phyloP scores from a whole-genome alignment of 2,113 vertebrate genomes.

The Clarias macrocephalus region DNA sequence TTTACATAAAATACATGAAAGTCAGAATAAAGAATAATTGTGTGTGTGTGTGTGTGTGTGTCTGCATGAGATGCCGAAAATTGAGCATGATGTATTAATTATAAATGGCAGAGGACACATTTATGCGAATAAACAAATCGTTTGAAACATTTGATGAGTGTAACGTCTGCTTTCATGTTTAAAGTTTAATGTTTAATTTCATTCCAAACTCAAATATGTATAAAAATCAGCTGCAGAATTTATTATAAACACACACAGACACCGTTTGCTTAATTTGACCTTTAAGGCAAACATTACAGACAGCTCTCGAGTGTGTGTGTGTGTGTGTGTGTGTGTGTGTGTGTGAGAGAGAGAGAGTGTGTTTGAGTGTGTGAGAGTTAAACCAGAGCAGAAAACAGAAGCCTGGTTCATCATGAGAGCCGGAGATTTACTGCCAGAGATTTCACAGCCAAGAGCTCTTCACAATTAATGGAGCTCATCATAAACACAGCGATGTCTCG shows the following conservation, averaged over 20 bases:
- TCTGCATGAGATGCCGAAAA: background rate
- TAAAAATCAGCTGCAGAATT: conserved; percentile 38
- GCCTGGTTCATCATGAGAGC: conserved; percentile 18
- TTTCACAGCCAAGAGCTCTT: conserved; percentile 38
- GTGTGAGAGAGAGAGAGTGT: background rate
- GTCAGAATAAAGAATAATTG: background rate
- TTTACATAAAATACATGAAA: background rate
- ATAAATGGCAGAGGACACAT: background rate
- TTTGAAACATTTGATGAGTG: background rate
- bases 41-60: background rate
- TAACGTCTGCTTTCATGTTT: background rate
- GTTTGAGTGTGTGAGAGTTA: conserved; percentile 15
- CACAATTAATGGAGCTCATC: conserved; percentile 55
- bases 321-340: conserved; percentile 9
- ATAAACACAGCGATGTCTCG: conserved; percentile 45
- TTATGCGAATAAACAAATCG: background rate
- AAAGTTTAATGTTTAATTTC: conserved; percentile 18
- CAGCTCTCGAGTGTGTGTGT: conserved; percentile 31
- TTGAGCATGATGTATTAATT: background rate
- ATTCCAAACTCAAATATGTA: conserved; percentile 32
- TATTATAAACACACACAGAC: conserved; percentile 49
- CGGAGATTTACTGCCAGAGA: conserved; percentile 44
- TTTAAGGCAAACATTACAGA: conserved; percentile 41
- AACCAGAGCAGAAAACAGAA: conserved; percentile 48
- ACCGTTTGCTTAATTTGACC: conserved; percentile 36